Evolutionary conservation across 2,113 vertebrate genomes (phyloP), one percentile per base, ranked within the genome.

Genomic region (Macquaria australasica): DNA sequence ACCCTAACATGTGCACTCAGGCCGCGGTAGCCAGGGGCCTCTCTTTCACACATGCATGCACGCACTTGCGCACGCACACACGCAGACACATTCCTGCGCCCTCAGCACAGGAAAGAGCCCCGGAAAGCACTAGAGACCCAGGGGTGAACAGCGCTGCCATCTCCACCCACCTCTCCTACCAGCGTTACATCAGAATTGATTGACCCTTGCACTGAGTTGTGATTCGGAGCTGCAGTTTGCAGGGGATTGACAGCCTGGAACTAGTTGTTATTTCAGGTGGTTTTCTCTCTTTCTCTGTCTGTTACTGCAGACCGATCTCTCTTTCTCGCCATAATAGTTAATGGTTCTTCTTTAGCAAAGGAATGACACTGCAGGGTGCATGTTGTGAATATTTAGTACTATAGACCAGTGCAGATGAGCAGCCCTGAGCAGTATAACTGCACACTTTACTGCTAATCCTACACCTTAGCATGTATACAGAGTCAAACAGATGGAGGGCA

Each of bases 131-230:
- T 50, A 11, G 86, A 89, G 87, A 86, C 87, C 89, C 79, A 72
- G 79, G 82, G 92, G 88, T 93, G 91, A 92, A 87, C 86, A 88
- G 86, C 81, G 51, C 73, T 74, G 74, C 83, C 92, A 92, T 93
- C 89, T 92, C 92, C 86, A 90, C 87, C 90, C 94, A 94, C 93
- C 91, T 93, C 93, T 89, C 84, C 82, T 82, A 87, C 82, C 87
- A 90, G 90, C 77, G 83, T 94, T 92, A 93, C 93, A 94, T 94
- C 91, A 94, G 91, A 92, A 94, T 91, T 91, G 82, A 93, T 93
- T 95, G 93, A 94, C 91, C 93, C 87, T 77, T 92, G 88, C 43
- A 73, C 86, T 55, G 77, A 86, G 56, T 81, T 82, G 73, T 87
- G 87, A 75, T 89, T 81, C 41, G 31, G 69, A 86, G 83, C 78